Base-by-base conservation (phyloP, 2,888 invertebrate species). In the Lissonota sp. region DNA sequence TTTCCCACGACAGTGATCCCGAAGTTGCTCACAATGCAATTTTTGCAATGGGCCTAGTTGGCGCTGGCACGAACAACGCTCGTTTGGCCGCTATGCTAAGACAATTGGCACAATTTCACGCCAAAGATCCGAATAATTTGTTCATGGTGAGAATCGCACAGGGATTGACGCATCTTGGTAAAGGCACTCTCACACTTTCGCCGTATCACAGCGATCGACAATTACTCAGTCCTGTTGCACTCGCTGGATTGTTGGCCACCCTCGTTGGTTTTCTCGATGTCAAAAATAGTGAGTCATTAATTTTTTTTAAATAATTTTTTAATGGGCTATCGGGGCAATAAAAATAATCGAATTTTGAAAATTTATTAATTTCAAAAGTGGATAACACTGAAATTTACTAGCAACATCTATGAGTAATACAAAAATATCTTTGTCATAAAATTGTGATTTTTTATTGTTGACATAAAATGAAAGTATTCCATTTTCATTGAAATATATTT, bases 1-100 rank as follows among this genome's bases (percentile, higher is more conserved):
- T 99, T 93, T 99, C 99, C 1, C 99, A 99, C 93, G 99, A 99
- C 93, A 96, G 97, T 53, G 99, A 99, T 93, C 95, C 98, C 39
- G 99, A 99, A 93, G 99, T 99, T 77, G 99, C 99, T 0, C 98
- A 98, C 92, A 99, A 99, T 93, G 98, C 99, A 69, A 99, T 99
- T 87, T 98, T 99, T 91, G 98, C 99, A 5, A 98, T 99, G 98
- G 99, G 99, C 37, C 94, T 99, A 49, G 98, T 99, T 37, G 98
- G 98, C 53, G 98, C 98, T 83, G 98, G 97, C 64, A 97, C 97
- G 6, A 97, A 97, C 89, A 97, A 97, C 92, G 97, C 97, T 0
- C 96, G 99, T 84, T 93, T 99, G 87, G 99, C 99, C 37, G 98
- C 99, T 4, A 99, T 99, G 99, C 94, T 99, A 80, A 95, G 99